Conservation (phyloP, 2,113 vertebrate genomes). For the Otus sunia region DNA sequence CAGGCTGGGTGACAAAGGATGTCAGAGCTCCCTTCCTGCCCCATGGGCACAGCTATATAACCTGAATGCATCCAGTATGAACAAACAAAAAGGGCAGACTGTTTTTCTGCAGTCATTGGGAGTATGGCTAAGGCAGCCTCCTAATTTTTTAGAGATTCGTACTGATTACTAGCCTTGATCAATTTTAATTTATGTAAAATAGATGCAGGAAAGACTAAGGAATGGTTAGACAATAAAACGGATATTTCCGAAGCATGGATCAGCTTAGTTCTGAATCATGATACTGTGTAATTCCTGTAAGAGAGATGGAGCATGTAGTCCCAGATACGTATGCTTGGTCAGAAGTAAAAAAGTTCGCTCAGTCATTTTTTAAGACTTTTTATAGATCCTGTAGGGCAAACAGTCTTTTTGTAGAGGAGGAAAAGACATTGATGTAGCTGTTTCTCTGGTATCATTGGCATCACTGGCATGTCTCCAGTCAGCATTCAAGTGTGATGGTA, state of each 20-base stretch:
- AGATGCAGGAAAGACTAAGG: not conserved
- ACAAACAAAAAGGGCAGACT: not conserved
- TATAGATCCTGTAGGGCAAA: not conserved
- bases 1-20: not conserved
- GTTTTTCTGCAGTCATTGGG: not conserved
- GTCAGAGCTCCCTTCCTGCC: not conserved
- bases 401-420: not conserved
- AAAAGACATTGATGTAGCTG: not conserved
- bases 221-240: not conserved
- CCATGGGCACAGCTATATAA: not conserved
- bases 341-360: not conserved
- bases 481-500: not conserved
- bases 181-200: not conserved
- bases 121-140: not conserved
- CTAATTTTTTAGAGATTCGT: not conserved
- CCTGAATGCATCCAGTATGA: not conserved
- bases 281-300: not conserved
- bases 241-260: not conserved
- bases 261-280: not conserved
- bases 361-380: not conserved
- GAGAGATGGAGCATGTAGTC: not conserved
- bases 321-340: rapidly evolving
- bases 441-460: not conserved
- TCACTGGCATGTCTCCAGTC: constrained; percentile 13
- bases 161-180: not conserved